Evolutionary conservation across 30 jellyfish, hydroid and myxozoan genomes (phyloP).

Genomic region (Catostylus mosaicus): DNA sequence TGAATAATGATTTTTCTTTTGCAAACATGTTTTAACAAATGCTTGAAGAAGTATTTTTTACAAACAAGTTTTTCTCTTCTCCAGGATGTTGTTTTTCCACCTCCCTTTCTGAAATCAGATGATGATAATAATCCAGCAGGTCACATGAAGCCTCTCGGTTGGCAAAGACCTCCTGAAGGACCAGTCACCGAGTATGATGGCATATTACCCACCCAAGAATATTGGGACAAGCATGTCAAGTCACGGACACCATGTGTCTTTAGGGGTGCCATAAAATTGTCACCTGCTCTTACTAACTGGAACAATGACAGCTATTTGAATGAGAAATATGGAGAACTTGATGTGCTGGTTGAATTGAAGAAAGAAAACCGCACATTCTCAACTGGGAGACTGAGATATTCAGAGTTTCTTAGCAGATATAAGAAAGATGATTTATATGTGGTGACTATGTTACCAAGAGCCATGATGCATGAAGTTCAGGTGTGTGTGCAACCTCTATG

Average conservation of each 20-base stretch:
- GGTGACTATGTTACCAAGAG: slow-evolving; percentile 84
- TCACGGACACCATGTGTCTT: slow-evolving; percentile 72
- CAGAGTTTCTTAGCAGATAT: slow-evolving; percentile 71
- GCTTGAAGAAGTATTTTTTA: no score
- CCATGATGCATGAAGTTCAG: slow-evolving; percentile 91
- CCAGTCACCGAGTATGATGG: slow-evolving; percentile 78
- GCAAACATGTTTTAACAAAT: no score
- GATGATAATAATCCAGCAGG: slow-evolving; percentile 64
- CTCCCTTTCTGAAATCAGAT: slow-evolving; percentile 14
- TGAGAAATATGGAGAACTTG: slow-evolving; percentile 80
- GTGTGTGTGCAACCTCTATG: no score
- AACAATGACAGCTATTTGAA: slow-evolving; percentile 67
- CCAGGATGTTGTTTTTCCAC: slow-evolving; percentile 66
- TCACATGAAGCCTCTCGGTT: slow-evolving; percentile 80
- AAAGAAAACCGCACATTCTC: slow-evolving; percentile 76
- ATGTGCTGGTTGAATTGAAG: slow-evolving; percentile 86
- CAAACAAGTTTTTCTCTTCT: not conserved
- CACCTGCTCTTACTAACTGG: slow-evolving; percentile 84
- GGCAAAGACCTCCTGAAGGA: slow-evolving; percentile 83
- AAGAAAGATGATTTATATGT: slow-evolving; percentile 80
- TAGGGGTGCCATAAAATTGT: slow-evolving; percentile 62
- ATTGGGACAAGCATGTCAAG: slow-evolving; percentile 78
- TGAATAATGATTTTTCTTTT: no score
- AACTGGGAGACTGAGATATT: slow-evolving; percentile 82
- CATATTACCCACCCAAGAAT: slow-evolving; percentile 61